Base-by-base conservation (phyloP, 2,113 vertebrate species). In the Onychostruthus taczanowskii region DNA sequence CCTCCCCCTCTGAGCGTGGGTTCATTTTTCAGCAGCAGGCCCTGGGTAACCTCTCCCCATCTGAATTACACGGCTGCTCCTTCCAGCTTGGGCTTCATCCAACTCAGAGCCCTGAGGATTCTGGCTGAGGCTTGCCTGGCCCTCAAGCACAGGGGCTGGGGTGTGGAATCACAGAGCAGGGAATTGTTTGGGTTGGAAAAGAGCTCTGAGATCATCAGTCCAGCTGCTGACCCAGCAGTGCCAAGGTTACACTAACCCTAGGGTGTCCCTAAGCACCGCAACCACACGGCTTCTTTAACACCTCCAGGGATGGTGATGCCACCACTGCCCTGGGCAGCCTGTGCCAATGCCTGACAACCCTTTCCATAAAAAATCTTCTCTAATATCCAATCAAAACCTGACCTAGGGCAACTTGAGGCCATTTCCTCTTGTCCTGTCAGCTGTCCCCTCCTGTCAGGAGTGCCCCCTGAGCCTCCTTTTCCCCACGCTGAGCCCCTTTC, bases 111-210 rank as follows among this genome's bases (percentile, higher is more conserved):
- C 1, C 58, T 17, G n/a, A 52, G 53, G 24, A 26, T 21, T 49
- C 69, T 19, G 14, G 10, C 86, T 13, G 8, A 21, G 3, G 50
- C 50, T 23, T 12, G 62, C 24, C 16, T 3, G 22, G 62, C 26
- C 62, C 52, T 50, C 0, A 1, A 55, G 43, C 10, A 12, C 0
- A 0, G 1, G 24, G 64, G 19, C 20, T n/a, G 16, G 30, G 69
- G 8, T 31, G 35, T 41, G 69, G 16, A 39, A 7, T 27, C 56
- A 35, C 2, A 11, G 55, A 69, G n/a, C 55, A 27, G 16, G 11
- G 31, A 23, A 33, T 23, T 47, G 63, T 19, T 41, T 6, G 4
- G 17, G 17, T 6, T 56, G 72, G 87, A 31, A 76, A 64, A 30
- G 58, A 31, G 16, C 16, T 17, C 49, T 31, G 24, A 18, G 63